Base-by-base conservation (phyloP, 2,888 invertebrate species). In the Pollenia angustigena region DNA sequence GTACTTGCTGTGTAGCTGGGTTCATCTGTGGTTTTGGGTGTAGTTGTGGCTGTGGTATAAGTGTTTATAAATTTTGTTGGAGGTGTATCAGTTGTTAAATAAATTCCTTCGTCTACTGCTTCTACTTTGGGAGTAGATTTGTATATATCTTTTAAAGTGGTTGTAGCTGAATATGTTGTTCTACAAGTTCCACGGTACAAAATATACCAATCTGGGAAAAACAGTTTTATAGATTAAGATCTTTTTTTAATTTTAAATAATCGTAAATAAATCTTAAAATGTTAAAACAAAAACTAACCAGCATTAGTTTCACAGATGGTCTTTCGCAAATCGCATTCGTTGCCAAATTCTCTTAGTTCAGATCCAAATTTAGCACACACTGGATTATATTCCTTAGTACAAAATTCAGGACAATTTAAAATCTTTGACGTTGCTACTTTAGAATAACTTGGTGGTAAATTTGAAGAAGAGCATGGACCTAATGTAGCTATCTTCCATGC, bases 331-430 rank as follows among this genome's bases (percentile, higher is more conserved):
- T 81, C 71, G 52, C 88, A 88, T 12, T 52, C n/a, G 54, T 88
- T 88, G 4, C 54, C 11, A 54, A 87, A 87, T 64, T 86, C 54
- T 32, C 54, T 60, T 16, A 56, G 16, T 18, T 80, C 62, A 4
- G 18, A 46, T 9, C 62, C 50, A 62, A 62, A 85, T 12, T 16
- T 50, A 8, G 76, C 88, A 81, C 88, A 88, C 6, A 88, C 54
- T 0, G 88, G 88, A 9, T 18, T 16, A 66, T 66, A 81, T 4
- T 81, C 69, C 2, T n/a, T 54, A 0, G 81, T 68, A 50, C 88
- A 88, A 1, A 23, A 44, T 0, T 11, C 3, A 0, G 85, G 71
- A 46, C 83, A 85, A 16, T 64, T 32, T 32, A 32, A 32, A 32
- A 32, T 6, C 6, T 32, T 32, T 0, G 32, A 32, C 8, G 3